Conservation (phyloP, 2,888 invertebrate genomes). For the Strigamia crassipes region DNA sequence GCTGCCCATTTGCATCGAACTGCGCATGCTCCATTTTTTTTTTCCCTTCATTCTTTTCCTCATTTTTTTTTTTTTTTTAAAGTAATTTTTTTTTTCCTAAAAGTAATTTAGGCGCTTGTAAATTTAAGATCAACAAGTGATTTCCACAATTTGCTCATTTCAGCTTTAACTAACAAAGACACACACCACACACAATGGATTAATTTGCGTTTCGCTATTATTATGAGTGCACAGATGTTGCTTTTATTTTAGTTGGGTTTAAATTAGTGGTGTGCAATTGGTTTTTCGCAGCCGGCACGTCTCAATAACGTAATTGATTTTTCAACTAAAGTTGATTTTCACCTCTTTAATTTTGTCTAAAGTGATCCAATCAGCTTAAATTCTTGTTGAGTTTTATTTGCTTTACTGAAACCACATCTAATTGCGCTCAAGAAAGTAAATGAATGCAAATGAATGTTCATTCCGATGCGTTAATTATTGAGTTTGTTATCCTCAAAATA, state of each 20-base stretch:
- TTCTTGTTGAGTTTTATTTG: neutral
- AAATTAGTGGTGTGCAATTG: slow-evolving; percentile 8
- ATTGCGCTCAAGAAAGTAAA: neutral
- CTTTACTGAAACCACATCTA: neutral
- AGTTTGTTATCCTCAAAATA: neutral
- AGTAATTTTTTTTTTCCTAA: neutral
- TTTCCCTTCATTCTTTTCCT: too few relatives aligned
- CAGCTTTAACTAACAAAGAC: neutral
- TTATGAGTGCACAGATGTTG: slow-evolving; percentile 12
- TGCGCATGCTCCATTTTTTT: neutral
- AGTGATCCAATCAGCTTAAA: slow-evolving; percentile 15
- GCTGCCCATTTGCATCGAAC: slow-evolving; percentile 7
- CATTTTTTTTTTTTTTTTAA: neutral
- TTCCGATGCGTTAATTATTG: neutral
- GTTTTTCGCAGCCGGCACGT: slow-evolving; percentile 1
- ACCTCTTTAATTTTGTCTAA: neutral
- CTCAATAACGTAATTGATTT: slow-evolving; percentile 30
- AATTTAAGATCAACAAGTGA: slow-evolving; percentile 1
- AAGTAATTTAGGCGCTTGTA: neutral
- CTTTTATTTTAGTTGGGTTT: neutral
- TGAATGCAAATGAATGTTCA: neutral
- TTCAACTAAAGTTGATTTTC: slow-evolving; percentile 26
- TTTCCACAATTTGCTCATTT: neutral
- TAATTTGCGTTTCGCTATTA: neutral
- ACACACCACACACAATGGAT: neutral